phyloP scores from a whole-genome alignment of 2,888 invertebrate species.

The Tetheella fluctuosa region DNA sequence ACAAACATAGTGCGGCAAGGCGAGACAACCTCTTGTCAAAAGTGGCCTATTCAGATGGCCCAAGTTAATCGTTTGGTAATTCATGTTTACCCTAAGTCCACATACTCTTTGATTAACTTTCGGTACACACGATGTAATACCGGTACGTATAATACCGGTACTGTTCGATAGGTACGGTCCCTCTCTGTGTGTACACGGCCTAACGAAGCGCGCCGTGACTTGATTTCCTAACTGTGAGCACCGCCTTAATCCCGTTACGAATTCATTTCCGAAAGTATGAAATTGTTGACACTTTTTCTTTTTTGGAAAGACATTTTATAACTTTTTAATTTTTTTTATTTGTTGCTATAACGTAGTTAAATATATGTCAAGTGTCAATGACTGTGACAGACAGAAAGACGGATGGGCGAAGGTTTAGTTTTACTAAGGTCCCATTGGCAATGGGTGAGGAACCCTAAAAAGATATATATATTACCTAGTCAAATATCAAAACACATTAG shows the following conservation, averaged over 20 bases:
- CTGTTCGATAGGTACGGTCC: slow-evolving; percentile 13
- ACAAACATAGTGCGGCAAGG: too few relatives aligned
- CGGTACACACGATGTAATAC: neutral
- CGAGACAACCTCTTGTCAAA: too few relatives aligned
- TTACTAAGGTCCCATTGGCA: too few relatives aligned
- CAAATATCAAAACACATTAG: too few relatives aligned
- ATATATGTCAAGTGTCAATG: too few relatives aligned
- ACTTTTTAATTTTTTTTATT: neutral
- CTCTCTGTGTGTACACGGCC: slow-evolving; percentile 45
- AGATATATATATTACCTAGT: too few relatives aligned
- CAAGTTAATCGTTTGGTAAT: neutral
- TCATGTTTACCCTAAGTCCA: neutral
- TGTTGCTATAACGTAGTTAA: neutral
- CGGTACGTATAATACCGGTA: neutral
- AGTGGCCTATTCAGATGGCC: too few relatives aligned
- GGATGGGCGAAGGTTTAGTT: too few relatives aligned
- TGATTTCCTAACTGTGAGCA: slow-evolving; percentile 46
- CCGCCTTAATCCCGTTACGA: slow-evolving; percentile 44
- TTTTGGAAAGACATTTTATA: neutral
- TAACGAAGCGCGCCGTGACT: slow-evolving; percentile 62
- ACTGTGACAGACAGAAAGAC: too few relatives aligned
- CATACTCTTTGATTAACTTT: too few relatives aligned
- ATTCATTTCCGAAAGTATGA: slow-evolving; percentile 38
- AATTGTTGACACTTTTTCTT: neutral
- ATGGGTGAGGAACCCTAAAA: too few relatives aligned